A percentile compares a stretch with the other conserved stretches of the same genome.
Evolutionary conservation across 1,140 invertebrate species (phyloP).

Genomic region (Solen grandis): DNA sequence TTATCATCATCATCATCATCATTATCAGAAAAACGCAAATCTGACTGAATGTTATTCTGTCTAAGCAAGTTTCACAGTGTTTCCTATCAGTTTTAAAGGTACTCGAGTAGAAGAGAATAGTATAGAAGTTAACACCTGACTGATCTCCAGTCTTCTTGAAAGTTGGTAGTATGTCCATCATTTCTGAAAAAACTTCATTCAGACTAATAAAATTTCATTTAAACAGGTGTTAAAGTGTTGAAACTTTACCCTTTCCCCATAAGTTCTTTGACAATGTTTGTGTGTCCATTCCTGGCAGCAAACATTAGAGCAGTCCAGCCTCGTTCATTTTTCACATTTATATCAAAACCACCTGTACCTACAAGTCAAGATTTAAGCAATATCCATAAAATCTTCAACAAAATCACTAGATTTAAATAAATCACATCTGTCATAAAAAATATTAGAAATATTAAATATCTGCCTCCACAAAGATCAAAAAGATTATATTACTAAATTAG

Average conservation of each 20-base stretch:
- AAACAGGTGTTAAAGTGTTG: no score
- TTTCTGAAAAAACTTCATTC: no score
- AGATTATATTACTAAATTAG: not conserved
- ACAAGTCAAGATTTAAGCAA: not conserved
- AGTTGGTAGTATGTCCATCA: no score
- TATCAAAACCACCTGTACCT: constrained; percentile 63
- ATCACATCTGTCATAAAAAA: not conserved
- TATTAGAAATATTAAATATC: not conserved
- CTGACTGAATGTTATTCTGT: not conserved
- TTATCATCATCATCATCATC: no score
- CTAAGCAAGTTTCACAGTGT: not conserved
- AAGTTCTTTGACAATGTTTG: constrained; percentile 65
- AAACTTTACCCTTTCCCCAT: constrained; percentile 71
- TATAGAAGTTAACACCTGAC: no score
- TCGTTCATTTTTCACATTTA: constrained; percentile 73
- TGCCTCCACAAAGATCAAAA: no score
- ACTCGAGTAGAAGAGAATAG: no score
- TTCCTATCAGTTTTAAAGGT: no score
- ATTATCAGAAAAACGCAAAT: not conserved
- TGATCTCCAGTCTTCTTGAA: no score
- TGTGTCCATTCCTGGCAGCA: constrained; percentile 77
- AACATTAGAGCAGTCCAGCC: constrained; percentile 80
- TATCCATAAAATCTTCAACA: not conserved
- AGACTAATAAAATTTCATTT: no score
- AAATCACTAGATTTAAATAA: not conserved